phyloP scores from a whole-genome alignment of 2,888 invertebrate genomes.

The Euplagia quadripunctaria region DNA sequence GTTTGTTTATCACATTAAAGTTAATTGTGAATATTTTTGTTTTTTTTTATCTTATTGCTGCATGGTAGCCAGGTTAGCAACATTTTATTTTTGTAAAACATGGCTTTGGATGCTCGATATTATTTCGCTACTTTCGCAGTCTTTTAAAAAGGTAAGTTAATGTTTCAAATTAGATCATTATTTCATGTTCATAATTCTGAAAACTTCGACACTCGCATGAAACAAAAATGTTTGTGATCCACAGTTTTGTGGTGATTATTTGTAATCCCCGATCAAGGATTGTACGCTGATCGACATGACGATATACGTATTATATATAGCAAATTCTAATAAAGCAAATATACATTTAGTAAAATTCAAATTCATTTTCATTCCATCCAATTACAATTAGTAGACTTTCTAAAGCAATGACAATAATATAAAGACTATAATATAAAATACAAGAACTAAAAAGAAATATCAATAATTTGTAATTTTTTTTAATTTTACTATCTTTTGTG shows the following conservation, averaged over 20 bases:
- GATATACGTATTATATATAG: too few relatives aligned
- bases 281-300: neutral
- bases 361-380: too few relatives aligned
- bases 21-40: slow-evolving; percentile 77
- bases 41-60: slow-evolving; percentile 71
- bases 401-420: too few relatives aligned
- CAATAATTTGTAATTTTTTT: too few relatives aligned
- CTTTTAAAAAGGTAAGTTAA: slow-evolving; percentile 39
- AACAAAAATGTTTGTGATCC: neutral
- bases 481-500: too few relatives aligned
- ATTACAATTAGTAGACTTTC: too few relatives aligned
- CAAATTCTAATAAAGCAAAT: too few relatives aligned
- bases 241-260: neutral
- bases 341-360: too few relatives aligned
- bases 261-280: neutral
- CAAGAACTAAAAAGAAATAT: too few relatives aligned
- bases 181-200: neutral
- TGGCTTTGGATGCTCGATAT: slow-evolving; percentile 33
- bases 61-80: slow-evolving; percentile 73
- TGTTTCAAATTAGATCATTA: neutral
- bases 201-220: neutral
- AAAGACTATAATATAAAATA: too few relatives aligned
- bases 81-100: slow-evolving; percentile 29
- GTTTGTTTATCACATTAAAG: slow-evolving; percentile 79
- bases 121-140: slow-evolving; percentile 14